Base-by-base conservation (phyloP, 2,888 invertebrate genomes). In the Arge pagana region DNA sequence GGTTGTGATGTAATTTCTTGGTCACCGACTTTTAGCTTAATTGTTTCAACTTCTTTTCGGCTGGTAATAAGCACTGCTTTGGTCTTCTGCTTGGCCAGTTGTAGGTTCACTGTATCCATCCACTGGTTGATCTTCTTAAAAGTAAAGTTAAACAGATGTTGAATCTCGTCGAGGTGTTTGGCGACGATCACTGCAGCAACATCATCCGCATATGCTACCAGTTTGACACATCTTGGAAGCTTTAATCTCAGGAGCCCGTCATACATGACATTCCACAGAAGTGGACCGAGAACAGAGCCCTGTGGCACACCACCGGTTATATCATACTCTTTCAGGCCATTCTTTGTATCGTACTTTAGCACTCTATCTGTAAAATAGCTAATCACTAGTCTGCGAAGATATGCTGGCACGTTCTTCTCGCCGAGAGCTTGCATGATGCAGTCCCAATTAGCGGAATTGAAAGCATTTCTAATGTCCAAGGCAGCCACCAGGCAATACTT, bases 71-170 rank as follows among this genome's bases (percentile, higher is more conserved):
- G 57, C 1, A 56, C 48, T 11, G 49, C 61, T 15, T 57, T 56
- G 0, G 56, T 62, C 30, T 61, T 56, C 7, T 61, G 55, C 6
- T 55, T 28, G 2, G 57, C 60, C 0, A 60, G 50, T 33, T 54
- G 13, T 23, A 62, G 53, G 2, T 49, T 54, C 16, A 54, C 53
- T n/a, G 24, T 8, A 5, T 18, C 2, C 41, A 57, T 40, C 51
- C 55, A 58, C 6, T 23, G 8, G 2, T 33, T 13, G 2, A 57
- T 52, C 8, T 1, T 28, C 4, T 48, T 33, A 11, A 30, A 45
- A 2, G 42, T 7, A 16, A 48, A 41, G 8, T 23, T 37, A 16
- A 43, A 52, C 13, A 2, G 45, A 3, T 7, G 6, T 3, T 15
- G 36, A 5, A 55, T 33, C 2, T 60, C 45, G 5, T 58, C 60